A percentile compares a stretch with the other conserved stretches of the same genome.
Conservation (phyloP, 2,888 invertebrate genomes). For the Pristionchus entomophagus region DNA sequence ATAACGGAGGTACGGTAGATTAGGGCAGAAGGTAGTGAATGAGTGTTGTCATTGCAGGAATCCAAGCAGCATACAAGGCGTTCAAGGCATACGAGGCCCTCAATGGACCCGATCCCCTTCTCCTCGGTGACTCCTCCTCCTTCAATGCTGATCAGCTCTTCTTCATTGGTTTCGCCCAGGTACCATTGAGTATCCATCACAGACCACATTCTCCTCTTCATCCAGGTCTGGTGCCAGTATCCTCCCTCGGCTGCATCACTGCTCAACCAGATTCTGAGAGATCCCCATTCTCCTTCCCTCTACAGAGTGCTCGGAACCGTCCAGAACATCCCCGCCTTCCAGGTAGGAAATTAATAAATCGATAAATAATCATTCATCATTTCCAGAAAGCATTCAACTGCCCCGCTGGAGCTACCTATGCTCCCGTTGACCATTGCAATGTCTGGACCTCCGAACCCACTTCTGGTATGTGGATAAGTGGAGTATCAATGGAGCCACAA, state of each 20-base stretch:
- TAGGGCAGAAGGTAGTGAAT: not conserved
- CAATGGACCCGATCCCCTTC: constrained; percentile 67
- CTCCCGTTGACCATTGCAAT: constrained; percentile 67
- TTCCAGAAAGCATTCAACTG: constrained; percentile 69
- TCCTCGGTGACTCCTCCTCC: constrained; percentile 63
- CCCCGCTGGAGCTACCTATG: constrained; percentile 61
- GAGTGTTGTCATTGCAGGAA: constrained; percentile 72
- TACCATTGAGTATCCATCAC: not conserved
- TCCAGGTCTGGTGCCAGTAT: constrained; percentile 68
- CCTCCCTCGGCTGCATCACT: constrained; percentile 53
- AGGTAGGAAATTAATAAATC: not conserved
- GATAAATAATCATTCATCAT: too few species aligned
- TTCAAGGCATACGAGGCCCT: constrained; percentile 63
- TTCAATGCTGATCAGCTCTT: constrained; percentile 73
- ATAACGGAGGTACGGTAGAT: constrained; percentile 77
- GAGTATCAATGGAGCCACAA: too few species aligned
- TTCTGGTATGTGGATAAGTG: constrained; percentile 7
- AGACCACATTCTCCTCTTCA: not conserved
- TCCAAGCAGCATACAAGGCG: constrained; percentile 69
- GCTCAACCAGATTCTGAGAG: constrained; percentile 63
- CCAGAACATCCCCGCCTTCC: constrained; percentile 74
- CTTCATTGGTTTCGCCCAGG: constrained; percentile 71
- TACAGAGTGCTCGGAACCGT: constrained; percentile 70
- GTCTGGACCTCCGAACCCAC: constrained; percentile 67
- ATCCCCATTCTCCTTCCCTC: constrained; percentile 69